Base-by-base conservation (phyloP, 2,113 vertebrate species). In the Dasypus novemcinctus region DNA sequence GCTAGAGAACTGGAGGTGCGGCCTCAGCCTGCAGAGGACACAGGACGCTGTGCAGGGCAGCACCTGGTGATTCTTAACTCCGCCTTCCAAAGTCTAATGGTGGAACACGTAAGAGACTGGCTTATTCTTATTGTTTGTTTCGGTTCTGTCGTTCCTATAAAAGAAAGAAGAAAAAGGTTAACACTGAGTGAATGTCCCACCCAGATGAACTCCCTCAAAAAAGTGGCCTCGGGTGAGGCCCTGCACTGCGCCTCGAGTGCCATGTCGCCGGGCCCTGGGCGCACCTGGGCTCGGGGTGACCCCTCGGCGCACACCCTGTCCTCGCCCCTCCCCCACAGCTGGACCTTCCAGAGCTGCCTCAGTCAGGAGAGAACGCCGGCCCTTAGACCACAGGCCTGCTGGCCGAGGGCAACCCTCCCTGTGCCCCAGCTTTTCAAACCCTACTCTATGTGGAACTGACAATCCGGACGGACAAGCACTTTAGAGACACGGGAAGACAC, bases 111-210 rank as follows among this genome's bases (percentile, higher is more conserved):
- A 98, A 98, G 99, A 98, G 97, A 98, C 98, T 97, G 98, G 98
- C 97, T 98, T 97, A 98, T 98, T 98, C 98, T 98, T 98, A 99
- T 98, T 99, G 99, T 99, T 99, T 99, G 99, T 98, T 99, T 98
- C 99, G 99, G 98, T 98, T 99, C 99, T 99, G 99, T 97, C 99
- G 99, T 98, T 99, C 99, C 99, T 99, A 98, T 79, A 92, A 97
- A 97, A 96, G 95, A 97, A 91, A 94, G 79, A 75, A 27, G 90
- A 41, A 84, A 66, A 12, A 57, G 79, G 31, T 93, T 41, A 71
- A 66, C 11, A 9, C 9, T 0, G 27, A 29, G 31, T 5, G 4
- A 21, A 29, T 7, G 0, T 1, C 33, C 49, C 7, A 0, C 4
- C 7, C 31, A 66, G 17, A 21, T 3, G 0, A 61, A 17, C 0